Evolutionary conservation across 92 coral and sea anemone species (phyloP).

Genomic region (Anthopleura xanthogrammica): DNA sequence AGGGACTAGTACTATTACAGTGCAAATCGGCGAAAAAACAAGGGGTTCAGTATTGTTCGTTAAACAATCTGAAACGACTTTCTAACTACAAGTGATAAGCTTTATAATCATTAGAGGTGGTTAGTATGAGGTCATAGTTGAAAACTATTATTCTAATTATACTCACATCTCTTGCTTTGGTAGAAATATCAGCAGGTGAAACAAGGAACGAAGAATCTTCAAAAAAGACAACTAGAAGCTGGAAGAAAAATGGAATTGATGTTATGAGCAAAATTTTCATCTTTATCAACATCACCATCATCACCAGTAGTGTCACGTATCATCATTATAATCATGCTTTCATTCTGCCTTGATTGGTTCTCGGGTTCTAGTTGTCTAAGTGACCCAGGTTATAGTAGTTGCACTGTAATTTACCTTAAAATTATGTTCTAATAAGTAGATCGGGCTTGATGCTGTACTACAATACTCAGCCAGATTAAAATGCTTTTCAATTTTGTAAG

Average conservation of each 20-base stretch:
- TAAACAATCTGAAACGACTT: too few species aligned
- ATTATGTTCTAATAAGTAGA: constrained; percentile 60
- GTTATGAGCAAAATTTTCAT: neutral
- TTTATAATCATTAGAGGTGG: too few species aligned
- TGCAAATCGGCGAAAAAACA: too few species aligned
- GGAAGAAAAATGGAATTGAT: neutral
- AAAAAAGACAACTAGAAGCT: constrained; percentile 61
- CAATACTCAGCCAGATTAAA: constrained; percentile 19
- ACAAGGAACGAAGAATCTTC: constrained; percentile 61
- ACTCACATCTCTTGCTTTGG: constrained; percentile 59
- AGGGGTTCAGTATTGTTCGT: too few species aligned
- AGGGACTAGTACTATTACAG: too few species aligned
- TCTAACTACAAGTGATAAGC: too few species aligned
- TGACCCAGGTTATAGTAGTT: too few species aligned
- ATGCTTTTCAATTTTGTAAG: constrained; percentile 33
- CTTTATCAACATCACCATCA: neutral
- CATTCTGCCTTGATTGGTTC: too few species aligned
- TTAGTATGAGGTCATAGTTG: too few species aligned
- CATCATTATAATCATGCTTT: neutral
- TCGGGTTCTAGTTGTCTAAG: too few species aligned
- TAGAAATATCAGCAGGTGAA: constrained; percentile 43
- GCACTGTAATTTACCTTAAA: constrained; percentile 43
- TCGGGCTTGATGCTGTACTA: constrained; percentile 25
- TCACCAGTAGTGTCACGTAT: neutral
- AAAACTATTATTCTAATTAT: too few species aligned